Percentiles rank a stretch among this genome's conserved stretches.
These are phyloP conservation scores for Hyperoplus immaculatus DNA, from an alignment of 2,797 vertebrate species.

Conservation along the genomic window DNA sequence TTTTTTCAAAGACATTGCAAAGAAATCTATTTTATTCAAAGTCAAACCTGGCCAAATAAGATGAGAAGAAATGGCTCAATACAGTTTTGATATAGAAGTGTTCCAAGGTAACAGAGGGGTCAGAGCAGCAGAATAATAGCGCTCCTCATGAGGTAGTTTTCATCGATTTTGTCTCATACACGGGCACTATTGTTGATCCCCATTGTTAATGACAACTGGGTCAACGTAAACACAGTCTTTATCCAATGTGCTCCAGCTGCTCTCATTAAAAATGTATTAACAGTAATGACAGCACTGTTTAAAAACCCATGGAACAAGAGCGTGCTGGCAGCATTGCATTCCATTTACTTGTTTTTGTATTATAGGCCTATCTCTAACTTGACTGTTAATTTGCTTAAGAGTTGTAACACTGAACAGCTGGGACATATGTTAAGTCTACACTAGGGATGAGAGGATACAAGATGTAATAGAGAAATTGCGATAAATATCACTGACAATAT, in stretches of 20 bases:
- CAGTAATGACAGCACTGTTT: not conserved
- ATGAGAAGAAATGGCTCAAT: not conserved
- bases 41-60: not conserved
- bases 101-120: not conserved
- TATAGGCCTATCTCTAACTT: no score
- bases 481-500: no score
- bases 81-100: not conserved
- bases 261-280: slow-evolving; percentile 30
- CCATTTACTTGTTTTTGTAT: not conserved
- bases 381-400: not conserved
- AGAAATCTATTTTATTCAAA: not conserved
- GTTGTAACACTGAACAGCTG: not conserved
- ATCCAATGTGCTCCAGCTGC: slow-evolving; percentile 16
- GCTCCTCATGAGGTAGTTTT: not conserved
- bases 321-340: not conserved
- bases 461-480: no score
- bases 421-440: not conserved
- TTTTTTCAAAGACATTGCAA: not conserved
- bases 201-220: not conserved
- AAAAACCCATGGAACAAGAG: not conserved
- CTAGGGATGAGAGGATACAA: no score
- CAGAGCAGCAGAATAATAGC: not conserved
- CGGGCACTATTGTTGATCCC: not conserved
- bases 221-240: not conserved
- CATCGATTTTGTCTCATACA: slow-evolving; percentile 5